Base-by-base conservation (phyloP, 2,888 invertebrate species). In the Eumerus sabulonum region DNA sequence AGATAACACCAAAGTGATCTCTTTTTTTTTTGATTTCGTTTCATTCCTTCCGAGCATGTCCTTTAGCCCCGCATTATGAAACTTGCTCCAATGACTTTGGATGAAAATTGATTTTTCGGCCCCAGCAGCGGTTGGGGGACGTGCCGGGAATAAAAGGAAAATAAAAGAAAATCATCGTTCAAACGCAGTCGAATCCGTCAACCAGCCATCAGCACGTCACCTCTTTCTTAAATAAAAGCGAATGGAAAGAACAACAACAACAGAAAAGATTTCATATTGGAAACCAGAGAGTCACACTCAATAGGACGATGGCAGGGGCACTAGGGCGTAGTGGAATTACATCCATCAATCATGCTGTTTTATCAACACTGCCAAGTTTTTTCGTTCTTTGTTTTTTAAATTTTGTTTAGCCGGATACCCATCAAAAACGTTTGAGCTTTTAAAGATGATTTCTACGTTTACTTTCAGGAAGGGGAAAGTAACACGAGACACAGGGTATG, bases 311-410 rank as follows among this genome's bases (percentile, higher is more conserved):
- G 27, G 7, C 27, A 27, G 7, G 27, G 27, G 3, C 27, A 40
- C 2, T 36, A 36, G 56, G 40, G 13, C 38, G 14, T 36, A 9
- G 63, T 48, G 71, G 57, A 57, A 64, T 64, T 64, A 72, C 63
- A 63, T 57, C 71, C 56, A 72, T 72, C 71, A 72, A 72, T 72
- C 71, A 72, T 72, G 44, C 57, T 64, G 71, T 57, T 57, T 72
- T 72, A 72, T 72, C 71, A 72, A 57, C 64, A 57, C 38, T 63
- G 71, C 71, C 44, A 54, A 71, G 68, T 14, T 64, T 64, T 54
- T 36, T n/a, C 11, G 4, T 18, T 13, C 44, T 47, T 47, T 38
- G 11, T 42, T 54, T 48, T 60, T 48, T 16, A n/a, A n/a, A 3
- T 18, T 36, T 27, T 27, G 2, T 27, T 27, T 27, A 56, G 56